Base-by-base conservation (phyloP, 2,888 invertebrate species). In the Pyrocoelia pectoralis region DNA sequence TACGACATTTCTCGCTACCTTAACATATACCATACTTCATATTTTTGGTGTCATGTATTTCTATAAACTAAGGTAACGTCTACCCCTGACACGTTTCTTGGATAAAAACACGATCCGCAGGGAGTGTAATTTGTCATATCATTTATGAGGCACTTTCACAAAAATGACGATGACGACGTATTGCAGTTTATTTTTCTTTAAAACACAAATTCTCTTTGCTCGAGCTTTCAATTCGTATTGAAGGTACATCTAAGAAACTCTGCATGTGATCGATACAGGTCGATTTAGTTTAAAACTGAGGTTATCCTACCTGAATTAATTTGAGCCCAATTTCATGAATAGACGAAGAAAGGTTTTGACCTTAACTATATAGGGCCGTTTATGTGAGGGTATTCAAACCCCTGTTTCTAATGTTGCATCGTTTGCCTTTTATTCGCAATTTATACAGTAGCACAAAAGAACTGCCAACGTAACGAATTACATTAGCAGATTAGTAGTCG, bases 401-500 rank as follows among this genome's bases (percentile, higher is more conserved):
- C 73, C 72, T 69, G 68, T 70, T 69, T 71, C 69, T 74, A 76
- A 76, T 72, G 70, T 69, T 57, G 66, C 71, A 73, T 73, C 72
- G 71, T 66, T 74, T 70, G 73, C 74, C 74, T 76, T 76, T 77
- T 76, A 75, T 77, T 73, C 72, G 71, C 73, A 68, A 75, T 76
- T 75, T 74, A 69, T 72, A 70, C 72, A 65, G 70, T 68, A 40
- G 63, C 62, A 75, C 73, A 77, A 77, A 73, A 69, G 73, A 71
- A 69, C 72, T 78, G 79, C 78, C 79, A 79, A 75, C 74, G 74
- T 77, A 76, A 80, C 78, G 78, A 79, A 80, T 80, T 76, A 73
- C 78, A 79, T 79, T 79, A 79, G 74, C 74, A 77, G 79, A 79
- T 80, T 79, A 79, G 78, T 73, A 72, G 68, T 71, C 70, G 68